These are phyloP conservation scores for Osmerus mordax DNA, from an alignment of 2,113 vertebrate species.

Conservation along the genomic window DNA sequence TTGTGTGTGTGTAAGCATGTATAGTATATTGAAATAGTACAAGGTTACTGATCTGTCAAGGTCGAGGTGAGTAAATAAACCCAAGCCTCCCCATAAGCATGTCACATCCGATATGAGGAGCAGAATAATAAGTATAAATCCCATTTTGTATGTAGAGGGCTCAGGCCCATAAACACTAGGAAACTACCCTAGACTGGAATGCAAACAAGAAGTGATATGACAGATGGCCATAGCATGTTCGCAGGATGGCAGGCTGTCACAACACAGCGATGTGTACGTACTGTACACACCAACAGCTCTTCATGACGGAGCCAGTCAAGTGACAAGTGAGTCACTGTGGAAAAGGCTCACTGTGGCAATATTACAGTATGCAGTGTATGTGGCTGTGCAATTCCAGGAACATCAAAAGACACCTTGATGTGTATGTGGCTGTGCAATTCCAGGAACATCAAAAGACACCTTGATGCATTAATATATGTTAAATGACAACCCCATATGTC, in stretches of 20 bases:
- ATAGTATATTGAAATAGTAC: slow-evolving; percentile 12
- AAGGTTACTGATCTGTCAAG: slow-evolving; percentile 42
- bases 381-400: too few species aligned
- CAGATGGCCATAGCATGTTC: slow-evolving; percentile 23
- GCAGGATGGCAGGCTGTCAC: slow-evolving; percentile 1
- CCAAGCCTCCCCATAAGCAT: slow-evolving; percentile 4
- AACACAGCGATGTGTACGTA: not conserved
- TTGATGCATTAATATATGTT: too few species aligned
- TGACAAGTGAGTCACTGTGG: not conserved
- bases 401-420: too few species aligned
- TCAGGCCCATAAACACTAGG: slow-evolving; percentile 34
- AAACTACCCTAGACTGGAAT: slow-evolving; percentile 22
- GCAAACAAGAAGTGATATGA: slow-evolving; percentile 10
- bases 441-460: too few species aligned
- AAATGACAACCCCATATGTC: too few species aligned
- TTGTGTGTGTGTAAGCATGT: not conserved
- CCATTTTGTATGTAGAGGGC: slow-evolving; percentile 33
- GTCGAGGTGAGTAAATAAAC: slow-evolving; percentile 23
- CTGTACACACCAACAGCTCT: not conserved
- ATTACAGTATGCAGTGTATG: not conserved
- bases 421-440: too few species aligned
- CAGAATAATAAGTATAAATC: slow-evolving; percentile 44
- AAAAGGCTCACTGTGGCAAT: too few species aligned
- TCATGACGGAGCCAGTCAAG: not conserved
- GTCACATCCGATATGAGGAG: slow-evolving; percentile 29